A percentile compares a stretch with the other conserved stretches of the same genome.
These are phyloP conservation scores for Panulirus ornatus DNA, from an alignment of 1,140 invertebrate species.

Conservation along the genomic window DNA sequence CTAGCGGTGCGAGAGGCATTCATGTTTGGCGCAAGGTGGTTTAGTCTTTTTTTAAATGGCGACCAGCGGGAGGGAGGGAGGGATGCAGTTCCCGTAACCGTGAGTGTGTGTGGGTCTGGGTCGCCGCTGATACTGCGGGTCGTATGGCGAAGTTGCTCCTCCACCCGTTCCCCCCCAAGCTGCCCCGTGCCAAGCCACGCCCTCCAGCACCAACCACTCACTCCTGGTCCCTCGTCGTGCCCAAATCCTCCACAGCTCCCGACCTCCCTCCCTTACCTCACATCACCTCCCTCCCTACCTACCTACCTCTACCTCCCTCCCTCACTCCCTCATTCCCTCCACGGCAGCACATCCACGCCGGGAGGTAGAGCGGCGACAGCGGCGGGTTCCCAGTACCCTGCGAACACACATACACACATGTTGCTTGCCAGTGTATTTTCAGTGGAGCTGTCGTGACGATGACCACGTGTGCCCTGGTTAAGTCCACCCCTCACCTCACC, in stretches of 20 bases:
- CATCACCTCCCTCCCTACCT: not conserved
- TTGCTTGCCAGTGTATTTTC: too few relatives aligned
- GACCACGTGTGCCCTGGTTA: too few relatives aligned
- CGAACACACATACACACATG: too few relatives aligned
- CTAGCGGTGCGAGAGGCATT: conserved; percentile 39
- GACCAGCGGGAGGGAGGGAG: too few relatives aligned
- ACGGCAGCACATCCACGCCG: too few relatives aligned
- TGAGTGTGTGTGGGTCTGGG: not conserved
- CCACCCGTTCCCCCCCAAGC: not conserved
- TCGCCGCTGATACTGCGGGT: conserved; percentile 12
- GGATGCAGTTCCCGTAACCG: not conserved
- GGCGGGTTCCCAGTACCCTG: too few relatives aligned
- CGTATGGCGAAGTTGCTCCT: not conserved
- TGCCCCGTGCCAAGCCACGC: conserved; percentile 12
- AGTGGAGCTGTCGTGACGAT: too few relatives aligned
- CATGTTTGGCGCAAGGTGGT: conserved; percentile 30
- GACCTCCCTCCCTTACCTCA: not conserved
- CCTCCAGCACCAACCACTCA: not conserved
- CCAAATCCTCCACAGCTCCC: not conserved
- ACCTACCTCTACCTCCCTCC: too few relatives aligned
- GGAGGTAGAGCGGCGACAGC: too few relatives aligned
- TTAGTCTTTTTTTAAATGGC: too few relatives aligned
- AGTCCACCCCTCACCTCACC: too few relatives aligned
- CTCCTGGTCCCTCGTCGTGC: not conserved
- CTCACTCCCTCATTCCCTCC: too few relatives aligned